Base-by-base conservation (phyloP, 2,888 invertebrate species). In the Cordilura impudica region DNA sequence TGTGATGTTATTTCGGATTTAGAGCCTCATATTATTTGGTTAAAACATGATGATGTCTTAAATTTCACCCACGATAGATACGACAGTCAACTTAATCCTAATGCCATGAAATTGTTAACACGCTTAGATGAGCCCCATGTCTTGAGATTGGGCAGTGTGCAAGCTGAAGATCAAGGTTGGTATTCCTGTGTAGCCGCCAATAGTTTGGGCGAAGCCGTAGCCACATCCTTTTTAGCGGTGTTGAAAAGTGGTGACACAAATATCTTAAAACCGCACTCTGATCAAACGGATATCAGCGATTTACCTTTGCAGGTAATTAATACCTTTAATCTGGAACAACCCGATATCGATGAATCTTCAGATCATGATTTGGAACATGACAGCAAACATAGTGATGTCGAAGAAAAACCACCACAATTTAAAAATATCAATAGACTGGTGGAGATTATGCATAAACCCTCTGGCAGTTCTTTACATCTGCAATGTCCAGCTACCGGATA, bases 111-210 rank as follows among this genome's bases (percentile, higher is more conserved):
- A 8, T n/a, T 87, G 58, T 19, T 84, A 73, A 82, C 85, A 16
- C 84, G 82, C 60, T 77, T 81, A 29, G 86, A 92, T 81, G 91
- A 90, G 84, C 94, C 95, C 0, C 95, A 97, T 88, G 91, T 94
- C 26, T 90, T 98, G 51, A 93, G 93, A 21, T 90, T 99, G 65
- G 91, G 92, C 82, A 98, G 98, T 88, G 96, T 98, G 0, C 95
- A 96, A 0, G 91, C 94, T 81, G 94, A 94, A 45, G 95, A 98
- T 85, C 96, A 96, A 86, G 99, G 98, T 2, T 97, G 97, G 95
- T 99, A 99, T 87, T 96, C 97, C 0, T 99, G 99, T 87, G 92
- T 98, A 0, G 98, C 97, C 0, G 93, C 95, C 18, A 99, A 98
- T 88, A 93, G 93, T 47, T 90, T 97, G 12, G 98, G 98, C 0